A percentile compares a stretch with the other conserved stretches of the same genome.
phyloP scores from a whole-genome alignment of 2,888 invertebrate species.

The Helicoverpa assulta region DNA sequence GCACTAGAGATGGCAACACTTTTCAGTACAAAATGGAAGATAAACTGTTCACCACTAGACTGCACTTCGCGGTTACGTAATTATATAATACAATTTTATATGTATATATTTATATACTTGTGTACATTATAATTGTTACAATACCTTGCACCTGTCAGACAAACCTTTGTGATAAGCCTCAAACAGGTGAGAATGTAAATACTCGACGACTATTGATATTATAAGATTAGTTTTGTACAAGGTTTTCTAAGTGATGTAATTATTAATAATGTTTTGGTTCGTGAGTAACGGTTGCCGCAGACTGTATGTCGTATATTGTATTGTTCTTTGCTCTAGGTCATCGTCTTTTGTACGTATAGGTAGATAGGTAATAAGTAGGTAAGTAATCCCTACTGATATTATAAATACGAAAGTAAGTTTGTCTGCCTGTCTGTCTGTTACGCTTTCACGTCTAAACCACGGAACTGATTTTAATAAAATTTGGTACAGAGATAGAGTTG shows the following conservation, averaged over 20 bases:
- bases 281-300: conserved; percentile 24
- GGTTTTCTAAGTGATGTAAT: conserved; percentile 35
- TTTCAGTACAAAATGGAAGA: conserved; percentile 19
- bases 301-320: conserved; percentile 19
- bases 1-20: conserved; percentile 10
- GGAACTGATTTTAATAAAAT: too few species aligned
- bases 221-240: conserved; percentile 28
- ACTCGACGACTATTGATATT: conserved; percentile 29
- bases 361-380: too few species aligned
- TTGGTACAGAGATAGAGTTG: too few species aligned
- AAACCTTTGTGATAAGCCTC: conserved; percentile 35
- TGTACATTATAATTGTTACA: conserved; percentile 23
- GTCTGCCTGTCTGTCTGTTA: too few species aligned
- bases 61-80: conserved; percentile 1
- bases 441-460: too few species aligned
- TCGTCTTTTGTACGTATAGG: neutral
- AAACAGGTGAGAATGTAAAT: conserved; percentile 44
- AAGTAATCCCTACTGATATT: too few species aligned
- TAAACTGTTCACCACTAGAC: conserved; percentile 17
- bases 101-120: too few species aligned
- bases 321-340: conserved; percentile 10
- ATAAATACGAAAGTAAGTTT: too few species aligned
- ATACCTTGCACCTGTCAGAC: conserved; percentile 54
- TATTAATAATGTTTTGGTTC: conserved; percentile 3
- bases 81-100: neutral